A percentile compares a stretch with the other conserved stretches of the same genome.
phyloP scores from a whole-genome alignment of 2,888 invertebrate genomes.

The Nowickia ferox region DNA sequence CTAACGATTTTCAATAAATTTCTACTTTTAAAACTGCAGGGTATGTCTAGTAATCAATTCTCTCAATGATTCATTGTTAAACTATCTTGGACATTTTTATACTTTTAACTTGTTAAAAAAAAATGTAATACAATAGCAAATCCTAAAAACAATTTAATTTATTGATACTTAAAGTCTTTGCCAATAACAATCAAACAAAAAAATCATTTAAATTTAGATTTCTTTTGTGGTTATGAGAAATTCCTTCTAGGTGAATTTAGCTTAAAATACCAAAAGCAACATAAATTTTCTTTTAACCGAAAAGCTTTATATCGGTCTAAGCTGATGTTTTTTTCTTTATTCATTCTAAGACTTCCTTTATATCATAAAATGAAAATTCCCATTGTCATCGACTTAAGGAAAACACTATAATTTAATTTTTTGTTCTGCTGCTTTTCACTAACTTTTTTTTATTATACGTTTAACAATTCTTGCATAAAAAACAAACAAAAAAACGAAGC shows the following conservation, averaged over 20 bases:
- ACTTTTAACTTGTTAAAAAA: constrained; percentile 21
- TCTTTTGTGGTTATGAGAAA: constrained; percentile 23
- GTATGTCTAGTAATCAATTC: neutral
- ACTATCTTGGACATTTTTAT: constrained; percentile 15
- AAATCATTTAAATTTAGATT: constrained; percentile 48
- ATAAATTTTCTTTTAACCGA: constrained; percentile 30
- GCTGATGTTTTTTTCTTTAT: neutral
- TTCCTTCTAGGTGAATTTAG: constrained; percentile 16
- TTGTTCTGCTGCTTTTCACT: constrained; percentile 27
- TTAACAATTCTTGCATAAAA: constrained; percentile 47
- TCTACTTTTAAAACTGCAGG: too few species aligned
- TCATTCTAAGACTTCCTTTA: constrained; percentile 40
- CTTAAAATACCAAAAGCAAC: constrained; percentile 28
- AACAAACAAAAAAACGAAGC: constrained; percentile 14
- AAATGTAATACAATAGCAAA: constrained; percentile 3
- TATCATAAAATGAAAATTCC: constrained; percentile 66
- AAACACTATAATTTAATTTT: constrained; percentile 67
- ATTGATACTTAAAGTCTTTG: constrained; percentile 40
- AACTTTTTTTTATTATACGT: constrained; percentile 60
- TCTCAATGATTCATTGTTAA: constrained; percentile 8
- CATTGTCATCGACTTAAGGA: constrained; percentile 69
- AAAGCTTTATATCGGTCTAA: constrained; percentile 11
- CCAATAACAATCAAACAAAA: constrained; percentile 23
- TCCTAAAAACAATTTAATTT: constrained; percentile 28
- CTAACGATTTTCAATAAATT: too few species aligned